Evolutionary conservation across 2,888 invertebrate genomes (phyloP), one percentile per base, ranked within the genome.

Genomic region (Lepidocyrtinus sp.): DNA sequence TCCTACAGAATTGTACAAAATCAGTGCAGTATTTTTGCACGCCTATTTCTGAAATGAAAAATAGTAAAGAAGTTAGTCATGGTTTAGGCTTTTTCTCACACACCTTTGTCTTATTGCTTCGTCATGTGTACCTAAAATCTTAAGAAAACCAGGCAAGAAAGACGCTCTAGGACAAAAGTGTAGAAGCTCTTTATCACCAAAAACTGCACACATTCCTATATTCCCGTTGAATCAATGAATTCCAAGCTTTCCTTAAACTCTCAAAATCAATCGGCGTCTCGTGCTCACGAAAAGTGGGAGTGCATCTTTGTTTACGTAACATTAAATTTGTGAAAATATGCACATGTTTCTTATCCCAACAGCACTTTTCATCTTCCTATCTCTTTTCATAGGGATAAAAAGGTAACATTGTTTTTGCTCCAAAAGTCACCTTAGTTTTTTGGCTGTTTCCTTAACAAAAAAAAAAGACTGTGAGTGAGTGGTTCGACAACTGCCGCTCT

Each of bases 341-440:
- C 59, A 59, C 59, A 59, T 59, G 59, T 19, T 59, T 36, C 36
- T 36, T 36, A 36, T 9, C 7, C 59, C 22, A 59, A 59, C 59
- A n/a, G n/a, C n/a, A n/a, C n/a, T n/a, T n/a, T n/a, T n/a, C n/a
- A n/a, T n/a, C n/a, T n/a, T n/a, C 19, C 21, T 59, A 55, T 55
- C 17, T 55, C 36, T 7, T 50, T 50, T 12, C 50, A 7, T 36
- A 36, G n/a, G n/a, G 36, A 36, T 36, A 36, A 36, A 9, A 36
- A 36, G 5, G 36, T 12, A 36, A 7, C 59, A 59, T 59, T 59
- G 59, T 59, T 19, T 59, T 21, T 22, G 59, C 12, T 59, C 22
- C 3, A 59, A 59, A 59, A 59, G 59, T 59, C 59, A 59, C 59
- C 59, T 59, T 59, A 19, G 19, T 59, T 59, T 59, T n/a, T n/a